phyloP scores from a whole-genome alignment of 2,113 vertebrate genomes.

The Hippocampus zosterae region DNA sequence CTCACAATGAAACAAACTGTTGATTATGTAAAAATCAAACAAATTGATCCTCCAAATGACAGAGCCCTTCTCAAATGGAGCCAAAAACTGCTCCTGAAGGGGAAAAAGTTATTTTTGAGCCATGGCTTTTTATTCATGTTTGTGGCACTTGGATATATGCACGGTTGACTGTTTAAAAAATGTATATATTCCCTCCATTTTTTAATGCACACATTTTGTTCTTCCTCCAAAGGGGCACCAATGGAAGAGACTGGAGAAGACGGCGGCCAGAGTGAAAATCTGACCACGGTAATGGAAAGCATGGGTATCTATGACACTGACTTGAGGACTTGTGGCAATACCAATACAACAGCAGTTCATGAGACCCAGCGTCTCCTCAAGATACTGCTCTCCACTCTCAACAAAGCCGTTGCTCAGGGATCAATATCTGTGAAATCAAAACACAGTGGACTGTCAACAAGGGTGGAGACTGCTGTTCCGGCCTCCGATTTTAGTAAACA shows the following conservation, averaged over 20 bases:
- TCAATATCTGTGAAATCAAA: constrained; percentile 31
- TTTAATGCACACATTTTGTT: neutral
- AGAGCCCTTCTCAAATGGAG: too few relatives aligned
- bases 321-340: constrained; percentile 59
- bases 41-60: too few relatives aligned
- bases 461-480: constrained; percentile 13
- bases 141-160: neutral
- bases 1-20: too few relatives aligned
- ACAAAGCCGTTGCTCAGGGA: constrained; percentile 65
- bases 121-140: neutral
- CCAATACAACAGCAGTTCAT: constrained; percentile 39
- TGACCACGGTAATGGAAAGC: constrained; percentile 74
- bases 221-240: neutral
- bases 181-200: too few relatives aligned
- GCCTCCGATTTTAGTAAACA: constrained; percentile 37
- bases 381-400: constrained; percentile 69
- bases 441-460: constrained; percentile 37
- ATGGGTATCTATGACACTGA: constrained; percentile 80
- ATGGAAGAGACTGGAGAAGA: constrained; percentile 43
- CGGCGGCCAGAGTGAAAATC: constrained; percentile 55
- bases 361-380: constrained; percentile 72
- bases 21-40: too few relatives aligned
- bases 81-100: too few relatives aligned
- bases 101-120: too few relatives aligned
- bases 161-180: too few relatives aligned